Evolutionary conservation across 2,888 invertebrate genomes (phyloP), one percentile per base, ranked within the genome.

Genomic region (Tetropium fuscum): DNA sequence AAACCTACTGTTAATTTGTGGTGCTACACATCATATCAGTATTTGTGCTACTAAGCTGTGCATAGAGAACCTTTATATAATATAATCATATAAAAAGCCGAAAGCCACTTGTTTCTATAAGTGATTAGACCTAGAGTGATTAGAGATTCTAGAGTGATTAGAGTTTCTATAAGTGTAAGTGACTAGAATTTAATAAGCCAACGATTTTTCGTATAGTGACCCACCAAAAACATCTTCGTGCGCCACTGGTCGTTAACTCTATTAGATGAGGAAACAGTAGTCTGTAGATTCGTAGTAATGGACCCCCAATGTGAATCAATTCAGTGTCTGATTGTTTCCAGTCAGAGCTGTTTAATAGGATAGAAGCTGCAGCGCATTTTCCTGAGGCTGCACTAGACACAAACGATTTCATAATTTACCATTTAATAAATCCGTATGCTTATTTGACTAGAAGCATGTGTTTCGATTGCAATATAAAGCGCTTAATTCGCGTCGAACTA

Each of bases 281-380:
- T 71, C 75, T 72, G 69, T 64, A 71, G 74, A 75, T 71, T 73
- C 72, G 74, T 66, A 76, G 80, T 81, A 81, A 81, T 81, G 81
- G 80, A 81, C 80, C 81, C 81, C 81, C 80, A 77, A 80, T 77
- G 81, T 74, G 81, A 81, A 80, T 81, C 81, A 81, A 80, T 81
- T 80, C 80, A 73, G 74, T 76, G 75, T 73, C 79, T 81, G 81
- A 81, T 81, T 81, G 81, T 80, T 80, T 81, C 76, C 80, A 80
- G 80, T 75, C 78, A 73, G 79, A 77, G 76, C 79, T 78, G 80
- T 77, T 81, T 81, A 81, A 81, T 81, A 78, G 75, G 74, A 75
- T 74, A 71, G 74, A 72, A 59, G 49, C 47, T 51, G 56, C 56
- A 53, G 49, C 60, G 51, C 53, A 60, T 45, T 54, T 62, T 57